Evolutionary conservation across 2,888 invertebrate species (phyloP).

Genomic region (Drosophila pseudotakahashii): DNA sequence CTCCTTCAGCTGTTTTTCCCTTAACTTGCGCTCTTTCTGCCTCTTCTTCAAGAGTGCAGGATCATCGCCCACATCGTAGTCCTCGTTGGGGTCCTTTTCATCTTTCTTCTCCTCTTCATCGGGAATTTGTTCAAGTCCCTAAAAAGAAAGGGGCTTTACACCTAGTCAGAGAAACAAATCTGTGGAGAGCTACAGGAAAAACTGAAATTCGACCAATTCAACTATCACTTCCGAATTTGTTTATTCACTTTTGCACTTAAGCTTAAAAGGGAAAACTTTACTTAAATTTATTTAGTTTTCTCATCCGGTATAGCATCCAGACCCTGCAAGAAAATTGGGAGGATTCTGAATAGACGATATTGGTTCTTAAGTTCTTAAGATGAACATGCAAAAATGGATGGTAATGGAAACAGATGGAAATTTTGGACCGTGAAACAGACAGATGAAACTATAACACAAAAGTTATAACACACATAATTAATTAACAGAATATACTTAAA

Average conservation of each 20-base stretch:
- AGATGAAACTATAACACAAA: background rate
- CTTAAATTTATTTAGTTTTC: slow-evolving; percentile 63
- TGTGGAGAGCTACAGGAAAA: slow-evolving; percentile 21
- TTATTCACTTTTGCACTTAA: slow-evolving; percentile 77
- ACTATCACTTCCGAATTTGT: slow-evolving; percentile 48
- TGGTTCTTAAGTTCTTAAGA: slow-evolving; percentile 9
- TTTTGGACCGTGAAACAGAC: background rate
- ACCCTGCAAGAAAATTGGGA: slow-evolving; percentile 85
- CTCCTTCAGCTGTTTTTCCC: slow-evolving; percentile 24
- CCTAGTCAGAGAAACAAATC: background rate
- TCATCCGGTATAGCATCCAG: slow-evolving; percentile 86
- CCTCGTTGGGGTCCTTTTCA: slow-evolving; percentile 1
- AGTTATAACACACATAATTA: too few relatives aligned
- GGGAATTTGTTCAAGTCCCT: slow-evolving; percentile 48
- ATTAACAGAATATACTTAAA: too few relatives aligned
- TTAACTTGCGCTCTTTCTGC: slow-evolving; percentile 5
- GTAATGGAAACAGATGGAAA: background rate
- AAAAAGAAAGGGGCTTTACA: slow-evolving; percentile 26
- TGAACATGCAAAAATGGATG: slow-evolving; percentile 2
- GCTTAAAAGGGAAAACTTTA: slow-evolving; percentile 54
- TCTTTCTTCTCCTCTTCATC: slow-evolving; percentile 27
- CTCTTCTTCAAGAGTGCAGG: slow-evolving; percentile 12
- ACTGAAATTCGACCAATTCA: slow-evolving; percentile 17
- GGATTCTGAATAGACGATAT: slow-evolving; percentile 13
- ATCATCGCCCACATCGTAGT: slow-evolving; percentile 6